Conservation (phyloP, 2,888 invertebrate genomes). For the Thysanoteuthis rhombus region DNA sequence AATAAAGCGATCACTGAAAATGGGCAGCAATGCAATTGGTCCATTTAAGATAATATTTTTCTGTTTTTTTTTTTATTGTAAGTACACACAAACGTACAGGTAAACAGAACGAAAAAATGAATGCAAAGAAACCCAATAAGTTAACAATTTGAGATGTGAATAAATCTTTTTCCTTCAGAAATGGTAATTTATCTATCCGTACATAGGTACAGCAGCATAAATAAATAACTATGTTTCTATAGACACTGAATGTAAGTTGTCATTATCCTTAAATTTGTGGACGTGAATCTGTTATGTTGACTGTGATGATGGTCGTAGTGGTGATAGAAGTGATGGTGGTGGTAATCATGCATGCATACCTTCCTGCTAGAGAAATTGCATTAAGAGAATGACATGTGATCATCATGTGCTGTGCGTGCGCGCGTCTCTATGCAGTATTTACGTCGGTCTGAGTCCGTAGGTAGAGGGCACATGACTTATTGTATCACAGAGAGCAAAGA, state of each 20-base stretch:
- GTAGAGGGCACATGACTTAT: not conserved
- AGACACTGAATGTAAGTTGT: not conserved
- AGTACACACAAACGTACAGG: too few relatives aligned
- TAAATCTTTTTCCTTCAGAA: too few relatives aligned
- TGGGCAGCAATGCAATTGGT: not conserved
- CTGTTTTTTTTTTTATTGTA: too few relatives aligned
- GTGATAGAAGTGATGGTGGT: not conserved
- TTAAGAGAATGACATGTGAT: not conserved
- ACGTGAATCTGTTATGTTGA: not conserved
- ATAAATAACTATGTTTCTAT: not conserved
- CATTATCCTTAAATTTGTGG: not conserved
- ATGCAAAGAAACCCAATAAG: too few relatives aligned
- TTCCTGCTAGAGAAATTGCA: not conserved
- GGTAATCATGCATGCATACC: not conserved
- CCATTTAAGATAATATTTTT: not conserved
- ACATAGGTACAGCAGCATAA: not conserved
- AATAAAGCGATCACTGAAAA: not conserved
- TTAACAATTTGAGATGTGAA: too few relatives aligned
- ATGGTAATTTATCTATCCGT: too few relatives aligned
- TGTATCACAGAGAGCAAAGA: slow-evolving; percentile 12
- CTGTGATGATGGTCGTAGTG: not conserved
- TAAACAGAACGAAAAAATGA: too few relatives aligned
- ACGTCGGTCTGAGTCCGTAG: not conserved
- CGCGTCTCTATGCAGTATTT: not conserved
- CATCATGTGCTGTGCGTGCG: not conserved